Conservation (phyloP, 1,140 invertebrate genomes). For the Neodiprion fabricii region DNA sequence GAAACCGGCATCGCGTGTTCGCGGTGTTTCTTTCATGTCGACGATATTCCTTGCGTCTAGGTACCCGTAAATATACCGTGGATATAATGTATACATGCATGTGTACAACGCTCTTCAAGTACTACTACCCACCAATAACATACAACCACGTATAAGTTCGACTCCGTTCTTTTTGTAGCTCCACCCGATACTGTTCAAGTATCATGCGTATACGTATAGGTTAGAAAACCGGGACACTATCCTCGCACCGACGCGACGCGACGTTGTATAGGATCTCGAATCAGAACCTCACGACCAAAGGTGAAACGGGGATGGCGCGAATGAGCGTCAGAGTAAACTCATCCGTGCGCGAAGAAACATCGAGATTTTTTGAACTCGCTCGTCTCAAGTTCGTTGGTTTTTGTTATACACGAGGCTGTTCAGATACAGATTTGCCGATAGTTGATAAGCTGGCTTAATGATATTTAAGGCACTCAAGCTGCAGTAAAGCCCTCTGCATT, state of each 20-base stretch:
- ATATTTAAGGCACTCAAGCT: constrained; percentile 34
- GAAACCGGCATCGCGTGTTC: neutral
- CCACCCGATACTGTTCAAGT: neutral
- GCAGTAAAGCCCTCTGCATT: constrained; percentile 36
- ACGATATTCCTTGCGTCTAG: neutral
- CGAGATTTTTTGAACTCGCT: neutral
- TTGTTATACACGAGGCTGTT: constrained; percentile 10
- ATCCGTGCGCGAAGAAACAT: constrained; percentile 5
- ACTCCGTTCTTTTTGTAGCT: neutral
- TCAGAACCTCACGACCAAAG: neutral
- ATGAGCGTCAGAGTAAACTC: neutral
- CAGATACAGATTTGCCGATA: constrained; percentile 31
- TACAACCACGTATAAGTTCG: neutral
- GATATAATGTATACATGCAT: neutral
- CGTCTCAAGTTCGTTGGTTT: constrained; percentile 11
- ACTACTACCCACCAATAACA: neutral
- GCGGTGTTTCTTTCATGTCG: neutral
- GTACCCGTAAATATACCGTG: neutral
- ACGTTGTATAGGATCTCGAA: neutral
- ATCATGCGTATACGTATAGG: too few relatives aligned
- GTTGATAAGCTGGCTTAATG: constrained; percentile 35
- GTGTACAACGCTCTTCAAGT: neutral
- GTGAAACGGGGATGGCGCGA: neutral
- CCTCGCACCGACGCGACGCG: neutral
- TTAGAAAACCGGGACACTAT: neutral